A percentile compares a stretch with the other conserved stretches of the same genome.
Conservation (phyloP, 2,888 invertebrate genomes). For the Omphaloscelis lunosa region DNA sequence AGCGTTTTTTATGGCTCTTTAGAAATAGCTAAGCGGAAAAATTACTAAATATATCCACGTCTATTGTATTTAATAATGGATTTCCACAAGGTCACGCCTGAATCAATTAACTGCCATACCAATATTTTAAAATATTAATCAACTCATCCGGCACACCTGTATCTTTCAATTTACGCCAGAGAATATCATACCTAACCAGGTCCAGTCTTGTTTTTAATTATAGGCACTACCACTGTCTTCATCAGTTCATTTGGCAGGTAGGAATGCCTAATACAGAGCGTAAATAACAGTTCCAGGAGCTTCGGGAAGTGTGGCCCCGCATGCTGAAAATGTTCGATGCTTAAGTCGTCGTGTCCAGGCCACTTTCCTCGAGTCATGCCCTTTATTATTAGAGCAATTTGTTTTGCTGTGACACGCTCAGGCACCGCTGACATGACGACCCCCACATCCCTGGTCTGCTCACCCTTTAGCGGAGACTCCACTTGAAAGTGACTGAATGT, state of each 20-base stretch:
- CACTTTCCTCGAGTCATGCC: conserved; percentile 1
- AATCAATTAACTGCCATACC: too few species aligned
- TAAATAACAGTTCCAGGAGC: conserved; percentile 1
- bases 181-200: too few species aligned
- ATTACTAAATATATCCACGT: too few species aligned
- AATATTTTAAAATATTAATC: too few species aligned
- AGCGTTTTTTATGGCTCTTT: too few species aligned
- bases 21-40: too few species aligned
- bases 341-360: conserved; percentile 5
- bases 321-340: conserved; percentile 11
- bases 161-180: too few species aligned
- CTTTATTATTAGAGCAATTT: not conserved
- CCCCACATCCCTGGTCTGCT: not conserved
- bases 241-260: conserved; percentile 1
- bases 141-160: too few species aligned
- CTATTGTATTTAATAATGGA: too few species aligned
- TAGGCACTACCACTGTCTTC: conserved; percentile 10
- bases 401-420: not conserved
- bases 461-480: not conserved
- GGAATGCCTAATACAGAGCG: conserved; percentile 4
- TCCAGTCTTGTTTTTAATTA: conserved; percentile 15
- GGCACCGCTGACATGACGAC: not conserved
- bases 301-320: conserved; percentile 3
- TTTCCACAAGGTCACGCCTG: too few species aligned
- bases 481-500: conserved; percentile 9